phyloP scores from a whole-genome alignment of 2,797 vertebrate genomes.

The Tragopan temminckii region DNA sequence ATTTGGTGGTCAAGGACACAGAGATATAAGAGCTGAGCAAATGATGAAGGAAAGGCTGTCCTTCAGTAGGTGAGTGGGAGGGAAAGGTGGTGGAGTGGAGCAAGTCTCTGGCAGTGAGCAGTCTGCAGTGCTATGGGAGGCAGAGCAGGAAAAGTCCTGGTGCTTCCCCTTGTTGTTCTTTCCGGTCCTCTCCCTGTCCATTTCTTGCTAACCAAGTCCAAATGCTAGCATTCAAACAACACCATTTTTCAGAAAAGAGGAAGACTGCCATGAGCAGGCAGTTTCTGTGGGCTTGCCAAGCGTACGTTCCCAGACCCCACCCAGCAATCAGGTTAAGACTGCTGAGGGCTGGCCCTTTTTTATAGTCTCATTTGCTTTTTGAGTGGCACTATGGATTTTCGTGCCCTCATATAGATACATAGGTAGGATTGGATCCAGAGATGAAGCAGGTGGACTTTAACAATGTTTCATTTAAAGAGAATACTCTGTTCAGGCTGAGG shows the following conservation, averaged over 20 bases:
- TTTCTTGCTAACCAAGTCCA: neutral
- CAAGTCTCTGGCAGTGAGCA: neutral
- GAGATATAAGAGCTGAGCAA: neutral
- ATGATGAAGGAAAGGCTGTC: neutral
- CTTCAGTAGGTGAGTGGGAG: neutral
- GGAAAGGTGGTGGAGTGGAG: neutral
- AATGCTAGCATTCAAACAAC: neutral
- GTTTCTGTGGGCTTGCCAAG: neutral
- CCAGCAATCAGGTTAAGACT: neutral
- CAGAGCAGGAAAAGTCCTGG: neutral
- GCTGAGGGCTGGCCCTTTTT: slow-evolving; percentile 18
- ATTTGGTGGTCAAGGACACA: neutral
- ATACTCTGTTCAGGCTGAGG: neutral
- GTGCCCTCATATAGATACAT: neutral
- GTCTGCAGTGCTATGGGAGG: neutral
- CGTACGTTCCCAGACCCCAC: slow-evolving; percentile 6
- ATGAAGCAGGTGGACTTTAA: neutral
- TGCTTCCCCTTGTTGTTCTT: rapidly evolving
- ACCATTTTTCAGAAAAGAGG: neutral
- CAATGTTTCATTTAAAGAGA: neutral
- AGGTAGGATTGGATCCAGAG: neutral
- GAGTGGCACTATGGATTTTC: neutral
- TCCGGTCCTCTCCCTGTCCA: neutral
- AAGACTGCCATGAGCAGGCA: neutral
- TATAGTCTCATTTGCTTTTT: slow-evolving; percentile 2